Evolutionary conservation across 2,888 invertebrate species (phyloP), one percentile per base, ranked within the genome.

Genomic region (Lasioglossum lativentre): DNA sequence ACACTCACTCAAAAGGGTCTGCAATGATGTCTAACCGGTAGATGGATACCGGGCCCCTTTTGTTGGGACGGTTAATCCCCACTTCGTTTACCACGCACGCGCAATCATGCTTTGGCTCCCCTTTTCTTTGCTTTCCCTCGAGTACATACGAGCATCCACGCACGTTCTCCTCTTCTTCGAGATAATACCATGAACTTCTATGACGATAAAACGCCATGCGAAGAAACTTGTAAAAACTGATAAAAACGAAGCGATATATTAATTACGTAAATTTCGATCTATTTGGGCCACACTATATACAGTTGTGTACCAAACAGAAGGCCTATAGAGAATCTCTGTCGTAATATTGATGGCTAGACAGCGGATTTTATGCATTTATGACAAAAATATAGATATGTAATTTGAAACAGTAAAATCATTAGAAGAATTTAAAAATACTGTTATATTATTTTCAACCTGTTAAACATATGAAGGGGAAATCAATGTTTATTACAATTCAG

Each of bases 1-100:
- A 16, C 19, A 16, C 1, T 6, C 30, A 66, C 30, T 10, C 23
- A 45, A 12, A 14, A 4, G 14, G n/a, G 42, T 34, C 78, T 34
- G 34, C 78, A n/a, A 56, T 72, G 63, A 72, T 71, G 45, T 80
- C 75, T 63, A 77, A 86, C 90, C 88, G 82, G 83, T 74, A 86
- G 78, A 75, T 87, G 88, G 87, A 83, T 85, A 80, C 78, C 47
- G 89, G 90, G 78, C 90, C 90, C 92, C 85, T 93, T 93, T 91
- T 92, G 89, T 91, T 88, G 87, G 89, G 77, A 90, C 88, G 86
- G 84, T 63, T 66, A 72, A 72, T 87, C 85, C 84, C 88, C 87
- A 78, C 85, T 89, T 80, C 76, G 1, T 42, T 72, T 23, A 16
- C 27, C 4, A 79, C 91, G 88, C 89, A 75, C 86, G 92, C 91